These are phyloP conservation scores for Telmatochromis brachygnathus DNA, from an alignment of 2,113 vertebrate genomes.

Conservation along the genomic window DNA sequence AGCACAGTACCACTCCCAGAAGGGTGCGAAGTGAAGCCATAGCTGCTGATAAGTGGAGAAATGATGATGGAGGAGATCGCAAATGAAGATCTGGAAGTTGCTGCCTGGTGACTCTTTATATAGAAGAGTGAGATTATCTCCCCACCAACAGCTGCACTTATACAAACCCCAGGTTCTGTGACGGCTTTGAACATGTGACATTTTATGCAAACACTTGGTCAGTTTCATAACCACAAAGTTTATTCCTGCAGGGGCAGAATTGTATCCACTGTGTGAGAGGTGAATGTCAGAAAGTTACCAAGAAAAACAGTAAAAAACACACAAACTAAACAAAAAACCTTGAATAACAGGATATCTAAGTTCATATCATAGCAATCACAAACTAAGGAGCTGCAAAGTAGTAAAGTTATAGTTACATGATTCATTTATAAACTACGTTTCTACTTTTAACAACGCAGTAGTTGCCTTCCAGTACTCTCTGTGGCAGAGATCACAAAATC, in stretches of 20 bases:
- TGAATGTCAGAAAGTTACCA: not conserved
- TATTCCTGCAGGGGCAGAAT: not conserved
- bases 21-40: slow-evolving; percentile 39
- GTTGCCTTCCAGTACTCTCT: slow-evolving; percentile 30
- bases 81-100: not conserved
- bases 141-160: not conserved
- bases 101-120: slow-evolving; percentile 36
- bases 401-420: not conserved
- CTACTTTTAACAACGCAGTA: slow-evolving; percentile 6
- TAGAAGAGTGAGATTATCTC: not conserved
- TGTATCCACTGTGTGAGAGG: not conserved
- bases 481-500: slow-evolving; percentile 25
- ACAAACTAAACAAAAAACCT: not conserved
- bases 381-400: not conserved
- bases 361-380: not conserved
- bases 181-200: slow-evolving; percentile 40
- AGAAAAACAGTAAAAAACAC: not conserved
- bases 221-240: not conserved
- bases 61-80: not conserved
- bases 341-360: not conserved
- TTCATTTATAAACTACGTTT: not conserved
- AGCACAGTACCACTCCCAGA: slow-evolving; percentile 45
- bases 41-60: not conserved
- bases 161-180: not conserved
- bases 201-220: not conserved